phyloP scores from a whole-genome alignment of 2,888 invertebrate genomes.

The Heterodera filipjevi region DNA sequence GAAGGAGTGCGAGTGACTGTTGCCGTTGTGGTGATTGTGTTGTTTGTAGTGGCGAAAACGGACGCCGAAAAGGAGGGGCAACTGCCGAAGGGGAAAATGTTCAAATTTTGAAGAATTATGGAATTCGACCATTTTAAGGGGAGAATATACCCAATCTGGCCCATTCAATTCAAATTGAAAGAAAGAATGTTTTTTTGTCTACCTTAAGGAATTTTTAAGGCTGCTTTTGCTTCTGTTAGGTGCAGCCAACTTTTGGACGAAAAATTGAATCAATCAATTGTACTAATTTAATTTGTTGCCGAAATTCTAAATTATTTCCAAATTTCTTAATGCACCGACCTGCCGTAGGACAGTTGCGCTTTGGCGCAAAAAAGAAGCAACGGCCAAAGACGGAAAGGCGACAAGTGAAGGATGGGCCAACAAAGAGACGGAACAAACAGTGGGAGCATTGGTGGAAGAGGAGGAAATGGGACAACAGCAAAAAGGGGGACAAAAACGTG shows the following conservation, averaged over 20 bases:
- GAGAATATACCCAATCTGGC: no score
- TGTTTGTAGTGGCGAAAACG: background rate
- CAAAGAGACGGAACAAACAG: background rate
- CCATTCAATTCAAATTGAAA: no score
- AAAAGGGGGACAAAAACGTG: background rate
- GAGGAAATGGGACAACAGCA: background rate
- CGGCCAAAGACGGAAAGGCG: background rate
- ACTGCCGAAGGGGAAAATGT: background rate
- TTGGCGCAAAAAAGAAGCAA: background rate
- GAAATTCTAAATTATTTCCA: background rate
- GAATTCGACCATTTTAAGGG: no score
- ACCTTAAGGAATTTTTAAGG: no score
- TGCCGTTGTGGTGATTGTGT: background rate
- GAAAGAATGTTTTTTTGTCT: no score
- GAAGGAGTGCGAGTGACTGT: background rate
- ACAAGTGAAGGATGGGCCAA: background rate
- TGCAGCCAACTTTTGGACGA: no score
- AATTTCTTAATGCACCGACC: background rate
- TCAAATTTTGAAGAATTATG: no score
- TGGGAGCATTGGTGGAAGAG: no score
- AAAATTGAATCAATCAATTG: no score
- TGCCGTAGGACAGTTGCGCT: background rate
- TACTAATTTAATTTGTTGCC: no score
- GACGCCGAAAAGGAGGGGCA: background rate
- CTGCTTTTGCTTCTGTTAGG: no score